phyloP scores from a whole-genome alignment of 1,140 invertebrate species.

The Cecropterus lyciades region DNA sequence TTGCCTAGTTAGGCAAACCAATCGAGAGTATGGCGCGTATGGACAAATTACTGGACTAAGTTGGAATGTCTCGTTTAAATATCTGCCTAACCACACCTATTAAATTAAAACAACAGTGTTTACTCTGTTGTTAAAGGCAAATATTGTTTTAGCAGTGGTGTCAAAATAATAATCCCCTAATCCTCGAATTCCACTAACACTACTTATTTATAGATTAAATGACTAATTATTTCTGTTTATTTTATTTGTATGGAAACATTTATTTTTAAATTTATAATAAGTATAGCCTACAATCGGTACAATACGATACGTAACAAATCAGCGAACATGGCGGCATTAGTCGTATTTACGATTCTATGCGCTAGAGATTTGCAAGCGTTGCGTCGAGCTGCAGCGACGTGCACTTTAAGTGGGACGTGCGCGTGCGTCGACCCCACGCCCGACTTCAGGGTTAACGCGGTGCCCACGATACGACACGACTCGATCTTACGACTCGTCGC shows the following conservation, averaged over 20 bases:
- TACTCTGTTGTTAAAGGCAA: no score
- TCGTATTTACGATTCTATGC: conserved; percentile 60
- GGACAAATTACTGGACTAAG: no score
- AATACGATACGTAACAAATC: conserved; percentile 50
- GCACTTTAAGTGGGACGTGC: conserved; percentile 71
- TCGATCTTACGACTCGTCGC: conserved; percentile 38
- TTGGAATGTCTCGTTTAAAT: no score
- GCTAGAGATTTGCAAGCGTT: conserved; percentile 75
- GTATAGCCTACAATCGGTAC: conserved; percentile 4
- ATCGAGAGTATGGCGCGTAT: no score
- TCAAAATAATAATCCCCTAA: no score
- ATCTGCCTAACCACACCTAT: no score
- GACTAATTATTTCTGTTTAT: no score
- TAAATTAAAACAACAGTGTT: no score
- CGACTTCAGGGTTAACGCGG: conserved; percentile 77
- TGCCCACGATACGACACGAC: conserved; percentile 15
- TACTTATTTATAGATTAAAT: no score
- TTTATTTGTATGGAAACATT: neutral
- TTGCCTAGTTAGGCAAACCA: no score
- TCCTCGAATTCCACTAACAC: no score
- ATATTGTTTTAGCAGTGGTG: no score
- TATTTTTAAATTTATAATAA: neutral
- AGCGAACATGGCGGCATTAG: conserved; percentile 51
- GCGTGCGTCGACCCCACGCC: conserved; percentile 74
- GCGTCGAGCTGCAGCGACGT: conserved; percentile 53